Conservation (phyloP, 1,140 invertebrate genomes). For the Metaphire vulgaris region DNA sequence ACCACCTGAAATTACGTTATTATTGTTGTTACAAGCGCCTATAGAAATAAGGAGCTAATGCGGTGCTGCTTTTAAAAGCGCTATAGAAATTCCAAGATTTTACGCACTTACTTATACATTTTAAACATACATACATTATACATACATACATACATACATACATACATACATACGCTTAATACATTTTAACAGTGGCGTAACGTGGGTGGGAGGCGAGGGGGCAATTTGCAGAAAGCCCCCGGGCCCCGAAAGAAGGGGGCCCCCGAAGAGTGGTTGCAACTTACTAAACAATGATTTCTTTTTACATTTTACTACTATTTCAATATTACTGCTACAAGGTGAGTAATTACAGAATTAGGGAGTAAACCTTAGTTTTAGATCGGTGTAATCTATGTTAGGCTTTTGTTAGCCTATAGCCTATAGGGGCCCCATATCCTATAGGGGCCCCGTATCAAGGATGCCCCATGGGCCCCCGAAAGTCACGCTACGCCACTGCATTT, state of each 20-base stretch:
- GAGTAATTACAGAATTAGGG: neutral
- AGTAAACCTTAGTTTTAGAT: too few relatives aligned
- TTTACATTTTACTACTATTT: too few relatives aligned
- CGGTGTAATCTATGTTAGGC: too few relatives aligned
- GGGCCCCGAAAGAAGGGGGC: neutral
- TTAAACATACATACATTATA: neutral
- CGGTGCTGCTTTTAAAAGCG: neutral
- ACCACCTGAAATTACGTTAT: too few relatives aligned
- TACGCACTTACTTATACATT: neutral
- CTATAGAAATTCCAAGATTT: neutral
- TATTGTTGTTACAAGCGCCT: neutral
- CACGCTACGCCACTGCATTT: too few relatives aligned
- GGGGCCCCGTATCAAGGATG: too few relatives aligned
- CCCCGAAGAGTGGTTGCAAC: too few relatives aligned
- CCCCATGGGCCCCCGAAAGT: too few relatives aligned
- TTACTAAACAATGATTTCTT: too few relatives aligned
- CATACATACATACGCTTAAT: neutral
- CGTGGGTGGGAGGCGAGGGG: neutral
- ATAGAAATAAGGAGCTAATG: neutral
- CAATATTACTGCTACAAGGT: neutral
- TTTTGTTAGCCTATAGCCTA: too few relatives aligned
- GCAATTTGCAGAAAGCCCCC: neutral
- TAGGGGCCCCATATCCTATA: too few relatives aligned
- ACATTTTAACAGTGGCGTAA: neutral
- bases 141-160: slow-evolving; percentile 3